Base-by-base conservation (phyloP, 2,888 invertebrate species). In the Acrocyrtus sp. region DNA sequence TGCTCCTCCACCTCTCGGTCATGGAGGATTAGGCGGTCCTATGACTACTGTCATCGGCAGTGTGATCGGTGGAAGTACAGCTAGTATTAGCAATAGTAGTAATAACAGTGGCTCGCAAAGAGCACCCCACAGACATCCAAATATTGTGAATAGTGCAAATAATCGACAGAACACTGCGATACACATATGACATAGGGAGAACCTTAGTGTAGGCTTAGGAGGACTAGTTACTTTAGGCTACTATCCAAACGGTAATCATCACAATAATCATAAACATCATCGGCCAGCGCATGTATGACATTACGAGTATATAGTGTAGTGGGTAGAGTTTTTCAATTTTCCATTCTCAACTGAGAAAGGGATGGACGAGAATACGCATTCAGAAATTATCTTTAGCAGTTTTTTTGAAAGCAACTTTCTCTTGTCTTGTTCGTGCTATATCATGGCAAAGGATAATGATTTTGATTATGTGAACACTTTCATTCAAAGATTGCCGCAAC, bases 111-210 rank as follows among this genome's bases (percentile, higher is more conserved):
- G 72, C 57, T 75, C 81, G 51, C 72, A 80, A 78, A 62, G 75
- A 70, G 63, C 78, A 53, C 66, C 76, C 54, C 75, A 75, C 41
- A 75, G 78, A 70, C 77, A 79, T 51, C 76, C 69, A 21, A 76
- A 63, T 57, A 48, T 74, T 62, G 75, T 72, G 43, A 77, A 74
- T 72, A 79, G 74, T 77, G 53, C 50, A 41, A 80, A 77, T 74
- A 77, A 76, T 75, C 76, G 81, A 57, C 78, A 81, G 61, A 66
- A 66, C 22, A 90, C 92, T 83, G 92, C 92, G 84, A 92, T 92
- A 84, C 92, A 92, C 86, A 92, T 92, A 84, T 91, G 86, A 87
- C 83, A 83, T 70, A 75, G 69, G 75, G 75, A 76, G 61, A 74
- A 75, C 70, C 48, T 50, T 68, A 69, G 69, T 69, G 61, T 69